Evolutionary conservation across 2,888 invertebrate genomes (phyloP).

Genomic region (Chouioia cunea): DNA sequence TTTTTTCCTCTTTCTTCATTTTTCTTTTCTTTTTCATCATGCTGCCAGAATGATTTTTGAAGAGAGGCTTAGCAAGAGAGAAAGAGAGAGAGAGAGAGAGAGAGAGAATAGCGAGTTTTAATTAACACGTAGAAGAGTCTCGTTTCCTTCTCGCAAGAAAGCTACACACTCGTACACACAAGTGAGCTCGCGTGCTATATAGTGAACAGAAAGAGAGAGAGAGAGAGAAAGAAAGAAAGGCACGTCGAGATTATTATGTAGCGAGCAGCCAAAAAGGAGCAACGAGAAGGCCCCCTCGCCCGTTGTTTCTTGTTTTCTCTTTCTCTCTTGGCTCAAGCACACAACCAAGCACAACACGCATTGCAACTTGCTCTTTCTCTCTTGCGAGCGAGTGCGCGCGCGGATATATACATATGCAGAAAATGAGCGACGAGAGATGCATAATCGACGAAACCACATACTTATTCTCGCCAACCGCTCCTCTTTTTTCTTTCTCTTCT

Average conservation of each 20-base stretch:
- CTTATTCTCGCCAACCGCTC: slow-evolving; percentile 51
- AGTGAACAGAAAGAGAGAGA: background rate
- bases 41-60: too few relatives aligned
- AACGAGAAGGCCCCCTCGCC: background rate
- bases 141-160: slow-evolving; percentile 7
- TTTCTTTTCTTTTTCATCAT: background rate
- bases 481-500: slow-evolving; percentile 47
- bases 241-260: slow-evolving; percentile 27
- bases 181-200: too few relatives aligned
- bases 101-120: background rate
- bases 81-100: background rate
- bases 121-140: slow-evolving; percentile 11
- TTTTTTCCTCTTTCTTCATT: background rate
- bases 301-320: too few relatives aligned
- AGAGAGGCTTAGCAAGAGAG: too few relatives aligned
- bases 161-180: too few relatives aligned
- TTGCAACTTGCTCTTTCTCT: background rate
- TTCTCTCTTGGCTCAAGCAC: too few relatives aligned
- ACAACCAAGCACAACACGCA: too few relatives aligned
- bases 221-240: slow-evolving; percentile 6
- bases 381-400: background rate
- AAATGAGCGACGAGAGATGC: slow-evolving; percentile 35
- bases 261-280: slow-evolving; percentile 9
- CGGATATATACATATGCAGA: slow-evolving; percentile 13
- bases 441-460: slow-evolving; percentile 27